Evolutionary conservation across 2,113 vertebrate genomes (phyloP).

Genomic region (Condylura cristata): DNA sequence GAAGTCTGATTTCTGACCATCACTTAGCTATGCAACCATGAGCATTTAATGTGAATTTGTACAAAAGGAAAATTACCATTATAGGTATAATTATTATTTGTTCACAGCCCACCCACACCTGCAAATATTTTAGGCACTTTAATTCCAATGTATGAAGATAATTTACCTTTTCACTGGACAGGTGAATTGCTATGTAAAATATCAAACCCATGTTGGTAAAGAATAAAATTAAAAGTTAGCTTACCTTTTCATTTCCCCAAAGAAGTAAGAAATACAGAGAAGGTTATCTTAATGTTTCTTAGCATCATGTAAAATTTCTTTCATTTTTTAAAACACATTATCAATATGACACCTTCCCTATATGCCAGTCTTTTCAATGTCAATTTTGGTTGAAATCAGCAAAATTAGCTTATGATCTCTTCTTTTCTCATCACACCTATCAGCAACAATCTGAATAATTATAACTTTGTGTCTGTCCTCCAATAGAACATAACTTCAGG

Average conservation of each 20-base stretch:
- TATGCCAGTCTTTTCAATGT: fast-evolving
- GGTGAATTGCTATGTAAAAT: background rate
- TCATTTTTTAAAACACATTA: background rate
- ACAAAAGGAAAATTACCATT: background rate
- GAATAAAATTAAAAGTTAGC: background rate
- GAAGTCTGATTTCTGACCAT: background rate
- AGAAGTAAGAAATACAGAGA: background rate
- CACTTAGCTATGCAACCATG: background rate
- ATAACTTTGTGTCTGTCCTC: background rate
- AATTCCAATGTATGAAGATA: background rate
- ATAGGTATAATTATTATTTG: background rate
- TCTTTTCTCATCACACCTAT: background rate
- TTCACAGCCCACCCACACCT: fast-evolving
- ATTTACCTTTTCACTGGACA: background rate
- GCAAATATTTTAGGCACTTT: background rate
- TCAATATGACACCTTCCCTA: background rate
- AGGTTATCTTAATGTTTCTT: background rate
- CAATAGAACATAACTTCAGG: background rate
- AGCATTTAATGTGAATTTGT: background rate
- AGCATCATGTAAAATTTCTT: slow-evolving; percentile 14
- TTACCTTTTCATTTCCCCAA: background rate
- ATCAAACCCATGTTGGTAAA: background rate
- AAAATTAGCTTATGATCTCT: background rate
- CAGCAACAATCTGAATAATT: background rate
- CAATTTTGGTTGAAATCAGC: background rate